Evolutionary conservation across 2,113 vertebrate species (phyloP).

Genomic region (Brachyhypopomus occidentalis): DNA sequence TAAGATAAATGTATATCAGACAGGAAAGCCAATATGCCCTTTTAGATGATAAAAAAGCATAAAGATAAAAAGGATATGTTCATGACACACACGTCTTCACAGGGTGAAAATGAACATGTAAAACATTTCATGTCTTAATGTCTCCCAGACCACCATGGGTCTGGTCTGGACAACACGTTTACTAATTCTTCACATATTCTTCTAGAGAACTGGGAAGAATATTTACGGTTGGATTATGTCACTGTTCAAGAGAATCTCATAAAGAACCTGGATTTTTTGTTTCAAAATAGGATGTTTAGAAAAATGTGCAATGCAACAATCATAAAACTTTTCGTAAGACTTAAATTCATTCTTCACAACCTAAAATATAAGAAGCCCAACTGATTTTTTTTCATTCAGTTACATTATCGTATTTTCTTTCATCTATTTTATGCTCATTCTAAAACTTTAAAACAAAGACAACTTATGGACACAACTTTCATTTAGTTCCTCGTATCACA

Average conservation of each 20-base stretch:
- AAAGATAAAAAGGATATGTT: too few species aligned
- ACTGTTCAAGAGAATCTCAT: not conserved
- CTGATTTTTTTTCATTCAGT: too few species aligned
- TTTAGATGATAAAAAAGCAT: too few species aligned
- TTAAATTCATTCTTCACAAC: too few species aligned
- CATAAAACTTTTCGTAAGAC: not conserved
- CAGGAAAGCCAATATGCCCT: too few species aligned
- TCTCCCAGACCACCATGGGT: not conserved
- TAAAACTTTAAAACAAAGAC: not conserved
- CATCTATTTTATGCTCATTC: not conserved
- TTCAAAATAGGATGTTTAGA: too few species aligned
- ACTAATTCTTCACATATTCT: not conserved
- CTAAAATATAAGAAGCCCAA: too few species aligned
- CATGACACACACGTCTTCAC: too few species aligned
- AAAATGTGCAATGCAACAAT: not conserved
- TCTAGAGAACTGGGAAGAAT: not conserved
- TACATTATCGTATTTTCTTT: too few species aligned
- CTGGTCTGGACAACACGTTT: conserved; percentile 19
- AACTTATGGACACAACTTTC: not conserved
- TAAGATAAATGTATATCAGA: too few species aligned
- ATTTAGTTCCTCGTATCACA: not conserved
- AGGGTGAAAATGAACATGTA: not conserved
- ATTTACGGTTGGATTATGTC: not conserved
- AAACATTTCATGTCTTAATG: too few species aligned
- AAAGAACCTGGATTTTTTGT: too few species aligned